phyloP scores from a whole-genome alignment of 2,113 vertebrate species.

The Campylomormyrus tamandua region DNA sequence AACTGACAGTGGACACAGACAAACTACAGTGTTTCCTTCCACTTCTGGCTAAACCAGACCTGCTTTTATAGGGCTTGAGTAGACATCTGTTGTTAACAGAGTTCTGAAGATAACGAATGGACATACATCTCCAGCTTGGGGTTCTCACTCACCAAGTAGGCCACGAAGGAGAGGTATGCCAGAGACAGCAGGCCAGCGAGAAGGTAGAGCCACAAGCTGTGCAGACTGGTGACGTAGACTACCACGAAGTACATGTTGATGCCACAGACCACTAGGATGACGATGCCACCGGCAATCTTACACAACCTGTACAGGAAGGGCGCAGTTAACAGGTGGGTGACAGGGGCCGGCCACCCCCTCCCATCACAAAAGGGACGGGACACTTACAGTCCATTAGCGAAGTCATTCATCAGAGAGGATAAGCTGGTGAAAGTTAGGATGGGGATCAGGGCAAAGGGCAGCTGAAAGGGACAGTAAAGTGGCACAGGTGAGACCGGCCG shows the following conservation, averaged over 20 bases:
- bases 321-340: background rate
- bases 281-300: conserved; percentile 71
- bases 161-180: conserved; percentile 77
- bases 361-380: background rate
- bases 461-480: conserved; percentile 54
- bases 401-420: conserved; percentile 81
- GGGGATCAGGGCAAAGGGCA: conserved; percentile 92
- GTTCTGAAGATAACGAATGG: too few relatives aligned
- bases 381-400: conserved; percentile 86
- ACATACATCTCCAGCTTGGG: too few relatives aligned
- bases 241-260: conserved; percentile 96
- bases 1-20: background rate
- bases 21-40: background rate
- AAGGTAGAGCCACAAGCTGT: conserved; percentile 69
- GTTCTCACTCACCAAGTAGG: conserved; percentile 76
- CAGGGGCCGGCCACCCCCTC: background rate
- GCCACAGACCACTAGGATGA: conserved; percentile 75
- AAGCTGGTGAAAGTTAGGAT: conserved; percentile 90
- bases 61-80: background rate
- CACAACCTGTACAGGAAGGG: conserved; percentile 63
- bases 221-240: conserved; percentile 70
- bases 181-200: conserved; percentile 68
- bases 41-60: background rate
- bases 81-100: background rate
- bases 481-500: background rate